Evolutionary conservation across 2,888 invertebrate species (phyloP), one percentile per base, ranked within the genome.

Genomic region (Aleiodes leptofemur): DNA sequence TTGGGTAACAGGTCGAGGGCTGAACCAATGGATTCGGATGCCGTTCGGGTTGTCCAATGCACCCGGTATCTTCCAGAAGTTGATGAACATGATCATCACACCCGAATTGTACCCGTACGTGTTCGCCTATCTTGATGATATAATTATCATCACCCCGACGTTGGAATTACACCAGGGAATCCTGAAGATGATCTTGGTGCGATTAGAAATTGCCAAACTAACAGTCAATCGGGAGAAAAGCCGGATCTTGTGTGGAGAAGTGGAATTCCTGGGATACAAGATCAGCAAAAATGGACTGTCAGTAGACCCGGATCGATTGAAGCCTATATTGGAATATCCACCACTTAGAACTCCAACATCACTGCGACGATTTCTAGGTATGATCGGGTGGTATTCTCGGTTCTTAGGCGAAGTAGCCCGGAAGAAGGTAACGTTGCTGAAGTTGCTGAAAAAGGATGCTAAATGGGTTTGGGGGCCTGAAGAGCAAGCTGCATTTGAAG

Each of bases 21-120:
- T 56, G 4, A 16, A 56, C 14, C 56, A 56, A 23, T 16, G 56
- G 56, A 23, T 16, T 1, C 23, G 56, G 4, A 56, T 56, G 51
- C 56, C 16, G 14, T 56, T 56, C 56, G 56, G 56, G 4, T 16
- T 56, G 7, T 56, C 16, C 23, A 56, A 56, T 16, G 64, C 56
- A 16, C 56, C 23, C 0, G 56, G 23, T 1, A 16, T 56, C 16
- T 56, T 56, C 56, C 56, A 56, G 23, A 56, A 56, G 9, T 23
- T 56, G 6, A 56, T 56, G 14, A 56, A 56, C 9, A 56, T 56
- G 56, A 16, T 56, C 5, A 56, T 56, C 5, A 56, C 56, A 6
- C 56, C 56, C 14, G 23, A 56, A 14, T 16, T 56, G 23, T 56
- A 16, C 7, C 56, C 56, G 4, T 23, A 56, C 23, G 56, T 56